Percentiles rank a stretch among this genome's conserved stretches.
phyloP scores from a whole-genome alignment of 2,113 vertebrate species.

The human (Homo sapiens) region DNA sequence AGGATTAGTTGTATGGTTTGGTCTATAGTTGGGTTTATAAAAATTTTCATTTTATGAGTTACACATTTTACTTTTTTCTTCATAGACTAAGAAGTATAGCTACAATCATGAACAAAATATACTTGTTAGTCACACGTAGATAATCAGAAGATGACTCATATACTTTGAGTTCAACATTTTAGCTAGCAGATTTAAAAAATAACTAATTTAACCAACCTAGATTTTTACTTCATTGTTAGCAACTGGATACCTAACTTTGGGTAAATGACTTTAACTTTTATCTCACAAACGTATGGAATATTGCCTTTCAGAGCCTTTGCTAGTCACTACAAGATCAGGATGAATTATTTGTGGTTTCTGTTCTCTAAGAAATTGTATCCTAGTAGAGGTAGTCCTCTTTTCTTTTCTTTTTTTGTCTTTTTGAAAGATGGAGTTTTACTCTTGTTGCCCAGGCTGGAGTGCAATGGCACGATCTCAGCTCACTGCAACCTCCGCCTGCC shows the following conservation, averaged over 20 bases:
- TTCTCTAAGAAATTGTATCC: neutral
- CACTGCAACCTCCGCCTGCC: no score
- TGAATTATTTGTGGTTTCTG: neutral
- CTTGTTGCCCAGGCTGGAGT: no score
- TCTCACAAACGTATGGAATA: neutral
- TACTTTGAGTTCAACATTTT: neutral
- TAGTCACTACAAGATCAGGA: neutral
- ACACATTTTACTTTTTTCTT: neutral
- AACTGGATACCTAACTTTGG: neutral
- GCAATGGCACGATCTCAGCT: no score
- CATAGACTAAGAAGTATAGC: neutral
- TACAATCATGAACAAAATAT: neutral
- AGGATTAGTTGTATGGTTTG: neutral
- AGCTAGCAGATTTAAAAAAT: neutral
- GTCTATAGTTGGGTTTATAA: neutral
- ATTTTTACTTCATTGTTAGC: neutral
- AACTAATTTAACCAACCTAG: neutral
- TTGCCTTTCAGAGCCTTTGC: neutral
- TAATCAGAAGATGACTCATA: conserved; percentile 7
- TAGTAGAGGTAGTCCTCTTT: neutral
- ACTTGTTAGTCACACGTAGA: neutral
- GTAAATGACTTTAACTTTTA: neutral
- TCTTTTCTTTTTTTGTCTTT: no score
- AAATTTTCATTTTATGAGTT: neutral
- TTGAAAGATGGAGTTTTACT: no score